Conservation (phyloP, 2,888 invertebrate species). For the Synergus itoensis region DNA sequence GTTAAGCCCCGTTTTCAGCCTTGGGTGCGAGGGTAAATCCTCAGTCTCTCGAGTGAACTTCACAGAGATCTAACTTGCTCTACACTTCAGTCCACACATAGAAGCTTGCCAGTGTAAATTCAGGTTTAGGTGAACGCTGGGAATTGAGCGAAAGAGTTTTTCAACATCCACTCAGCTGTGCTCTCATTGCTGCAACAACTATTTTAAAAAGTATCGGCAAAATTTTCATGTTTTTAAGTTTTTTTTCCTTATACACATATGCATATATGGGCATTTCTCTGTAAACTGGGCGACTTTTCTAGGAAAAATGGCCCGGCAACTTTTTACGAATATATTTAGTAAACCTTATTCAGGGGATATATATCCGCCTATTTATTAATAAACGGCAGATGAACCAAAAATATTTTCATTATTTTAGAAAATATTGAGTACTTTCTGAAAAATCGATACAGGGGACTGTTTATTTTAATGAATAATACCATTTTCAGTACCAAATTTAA, state of each 20-base stretch:
- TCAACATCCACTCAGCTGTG: neutral
- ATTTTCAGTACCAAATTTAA: too few relatives aligned
- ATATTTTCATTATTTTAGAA: too few relatives aligned
- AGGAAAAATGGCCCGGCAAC: too few relatives aligned
- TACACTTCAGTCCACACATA: conserved; percentile 6
- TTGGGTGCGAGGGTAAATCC: conserved; percentile 27
- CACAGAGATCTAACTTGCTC: conserved; percentile 27
- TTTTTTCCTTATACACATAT: neutral
- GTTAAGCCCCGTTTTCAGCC: conserved; percentile 33
- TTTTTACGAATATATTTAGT: too few relatives aligned
- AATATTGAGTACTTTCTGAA: too few relatives aligned
- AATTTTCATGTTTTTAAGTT: neutral
- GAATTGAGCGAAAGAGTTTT: neutral
- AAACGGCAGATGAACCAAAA: too few relatives aligned
- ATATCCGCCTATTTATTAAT: too few relatives aligned
- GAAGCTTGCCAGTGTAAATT: conserved; percentile 7
- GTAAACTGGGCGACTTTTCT: too few relatives aligned
- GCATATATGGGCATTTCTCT: too few relatives aligned
- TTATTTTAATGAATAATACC: too few relatives aligned
- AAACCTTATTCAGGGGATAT: too few relatives aligned
- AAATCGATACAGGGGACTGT: too few relatives aligned
- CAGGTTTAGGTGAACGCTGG: neutral
- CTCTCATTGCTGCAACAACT: neutral
- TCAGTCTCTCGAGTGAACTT: conserved; percentile 27
- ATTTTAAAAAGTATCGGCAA: neutral